These are phyloP conservation scores for Dromaius novaehollandiae DNA, from an alignment of 2,113 vertebrate species.

Conservation along the genomic window DNA sequence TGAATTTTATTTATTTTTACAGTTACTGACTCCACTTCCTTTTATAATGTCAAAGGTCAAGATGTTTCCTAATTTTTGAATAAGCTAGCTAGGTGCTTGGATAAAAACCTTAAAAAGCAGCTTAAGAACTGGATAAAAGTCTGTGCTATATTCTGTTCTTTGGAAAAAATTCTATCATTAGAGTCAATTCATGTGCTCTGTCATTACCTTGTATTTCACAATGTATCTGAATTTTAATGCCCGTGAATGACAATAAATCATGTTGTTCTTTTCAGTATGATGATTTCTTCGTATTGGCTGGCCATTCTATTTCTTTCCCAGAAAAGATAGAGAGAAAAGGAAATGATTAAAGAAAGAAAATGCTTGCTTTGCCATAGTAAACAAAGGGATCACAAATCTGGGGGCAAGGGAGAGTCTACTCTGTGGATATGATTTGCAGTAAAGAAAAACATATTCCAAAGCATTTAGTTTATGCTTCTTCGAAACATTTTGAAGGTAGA, in stretches of 20 bases:
- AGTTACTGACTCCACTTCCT: conserved; percentile 54
- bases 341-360: not conserved
- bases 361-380: not conserved
- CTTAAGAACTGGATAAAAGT: conserved; percentile 69
- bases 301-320: not conserved
- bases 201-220: conserved; percentile 64
- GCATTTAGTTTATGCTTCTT: not conserved
- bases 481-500: conserved; percentile 15
- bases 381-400: not conserved
- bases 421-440: not conserved
- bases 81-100: conserved; percentile 75
- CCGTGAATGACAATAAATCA: conserved; percentile 59
- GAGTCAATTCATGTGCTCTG: conserved; percentile 36
- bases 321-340: not conserved
- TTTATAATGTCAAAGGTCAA: conserved; percentile 66
- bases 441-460: not conserved
- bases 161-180: conserved; percentile 19
- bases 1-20: conserved; percentile 60
- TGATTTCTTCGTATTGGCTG: conserved; percentile 16
- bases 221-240: conserved; percentile 57
- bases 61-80: conserved; percentile 69
- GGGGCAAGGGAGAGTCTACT: not conserved
- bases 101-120: conserved; percentile 69
- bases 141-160: conserved; percentile 61
- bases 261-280: conserved; percentile 59